A percentile compares a stretch with the other conserved stretches of the same genome.
Conservation (phyloP, 2,113 vertebrate genomes). For the Murina feae region DNA sequence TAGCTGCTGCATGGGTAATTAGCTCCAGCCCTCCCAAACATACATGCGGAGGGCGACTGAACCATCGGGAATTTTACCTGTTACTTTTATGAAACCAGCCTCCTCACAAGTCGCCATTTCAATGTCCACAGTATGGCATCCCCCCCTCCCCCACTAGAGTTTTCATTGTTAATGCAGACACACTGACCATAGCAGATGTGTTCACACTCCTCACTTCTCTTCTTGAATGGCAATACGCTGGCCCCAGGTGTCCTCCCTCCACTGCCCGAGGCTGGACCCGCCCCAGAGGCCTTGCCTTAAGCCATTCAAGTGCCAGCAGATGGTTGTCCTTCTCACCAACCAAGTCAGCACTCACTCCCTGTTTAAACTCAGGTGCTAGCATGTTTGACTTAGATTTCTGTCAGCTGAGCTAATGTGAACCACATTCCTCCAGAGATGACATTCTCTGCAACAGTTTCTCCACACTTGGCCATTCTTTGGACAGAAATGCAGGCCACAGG, state of each 20-base stretch:
- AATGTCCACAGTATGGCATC: not conserved
- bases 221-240: not conserved
- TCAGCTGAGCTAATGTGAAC: constrained; percentile 71
- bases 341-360: not conserved
- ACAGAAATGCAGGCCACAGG: constrained; percentile 59
- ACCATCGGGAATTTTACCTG: not conserved
- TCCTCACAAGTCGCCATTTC: not conserved
- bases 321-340: constrained; percentile 7
- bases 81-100: not conserved
- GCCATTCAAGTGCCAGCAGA: not conserved
- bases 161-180: not conserved
- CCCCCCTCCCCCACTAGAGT: not conserved
- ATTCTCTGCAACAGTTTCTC: constrained; percentile 66
- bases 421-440: constrained; percentile 68
- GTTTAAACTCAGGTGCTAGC: constrained; percentile 54
- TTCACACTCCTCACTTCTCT: not conserved
- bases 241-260: not conserved
- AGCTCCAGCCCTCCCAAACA: not conserved
- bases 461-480: constrained; percentile 62
- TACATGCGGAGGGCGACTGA: not conserved
- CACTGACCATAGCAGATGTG: not conserved
- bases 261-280: not conserved
- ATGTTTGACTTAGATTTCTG: constrained; percentile 72
- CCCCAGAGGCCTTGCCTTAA: not conserved
- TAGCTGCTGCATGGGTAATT: not conserved